Base-by-base conservation (phyloP, 2,113 vertebrate genomes). In the Lathamus discolor region DNA sequence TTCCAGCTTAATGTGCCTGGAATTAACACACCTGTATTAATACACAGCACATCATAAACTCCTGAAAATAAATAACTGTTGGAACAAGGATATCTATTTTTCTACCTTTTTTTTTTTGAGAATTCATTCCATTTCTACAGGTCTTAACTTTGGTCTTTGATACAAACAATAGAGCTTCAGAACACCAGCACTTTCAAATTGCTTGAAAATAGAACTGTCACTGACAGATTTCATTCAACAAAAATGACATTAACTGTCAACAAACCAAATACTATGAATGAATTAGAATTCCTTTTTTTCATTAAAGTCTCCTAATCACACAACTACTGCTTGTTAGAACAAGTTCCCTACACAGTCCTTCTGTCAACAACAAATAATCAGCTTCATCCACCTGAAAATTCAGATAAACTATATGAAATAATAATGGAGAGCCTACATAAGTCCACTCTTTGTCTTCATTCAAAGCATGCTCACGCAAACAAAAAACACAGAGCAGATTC, bases 361-460 rank as follows among this genome's bases (percentile, higher is more conserved):
- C 97, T 97, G 96, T 98, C 97, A 97, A 93, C 97, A 96, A 95
- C 95, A 96, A 97, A 97, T 96, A 97, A 98, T 98, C 96, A 97
- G 96, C 92, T 96, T 95, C 95, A 92, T 20, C 95, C 97, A 96
- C 91, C 95, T 95, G 96, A 96, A 96, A 93, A 95, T 66, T 85
- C 14, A 20, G 94, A 91, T 91, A 76, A 81, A 88, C 72, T 87
- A 61, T 86, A 24, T 86, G 80, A 86, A 90, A 68, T 90, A 92
- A 87, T 93, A 86, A 92, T 7, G 33, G 72, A 62, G 25, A 70
- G 20, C 12, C 69, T 25, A 54, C 68, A 59, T 83, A 44, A 96
- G 81, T 55, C 81, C 83, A 35, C 66, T 82, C 96, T 97, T 97
- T 97, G 95, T 97, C 82, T 90, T 46, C 81, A 64, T 22, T 76